Conservation (phyloP, 2,113 vertebrate species). For the Corydoras sp. region DNA sequence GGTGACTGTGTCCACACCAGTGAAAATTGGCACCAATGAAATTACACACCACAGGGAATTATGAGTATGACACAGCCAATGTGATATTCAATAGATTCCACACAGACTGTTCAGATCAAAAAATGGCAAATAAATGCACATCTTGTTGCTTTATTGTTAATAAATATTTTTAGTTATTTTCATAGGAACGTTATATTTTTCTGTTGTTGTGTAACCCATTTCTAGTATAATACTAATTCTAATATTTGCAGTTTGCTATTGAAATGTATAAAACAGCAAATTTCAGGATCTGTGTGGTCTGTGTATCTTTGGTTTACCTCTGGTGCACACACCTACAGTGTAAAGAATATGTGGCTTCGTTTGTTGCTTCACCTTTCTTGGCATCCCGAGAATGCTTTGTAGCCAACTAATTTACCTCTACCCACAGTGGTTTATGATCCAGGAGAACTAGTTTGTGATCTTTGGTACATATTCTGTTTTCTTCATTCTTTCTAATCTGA, state of each 20-base stretch:
- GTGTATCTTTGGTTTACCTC: too few species aligned
- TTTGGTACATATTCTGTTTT: neutral
- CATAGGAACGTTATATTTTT: too few species aligned
- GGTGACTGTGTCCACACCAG: constrained; percentile 20
- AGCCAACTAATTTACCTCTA: neutral
- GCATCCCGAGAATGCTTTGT: constrained; percentile 12
- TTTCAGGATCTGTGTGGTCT: neutral
- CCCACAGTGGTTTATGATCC: neutral
- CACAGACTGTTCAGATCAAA: too few species aligned
- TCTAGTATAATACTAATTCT: neutral
- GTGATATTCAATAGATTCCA: too few species aligned
- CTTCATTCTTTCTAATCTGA: neutral
- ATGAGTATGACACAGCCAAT: constrained; percentile 22
- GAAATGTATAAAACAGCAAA: neutral
- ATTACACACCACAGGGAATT: constrained; percentile 29
- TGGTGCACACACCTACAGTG: too few species aligned
- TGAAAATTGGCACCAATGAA: constrained; percentile 13
- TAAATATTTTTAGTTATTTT: too few species aligned
- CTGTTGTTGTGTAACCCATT: neutral
- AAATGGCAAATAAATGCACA: too few species aligned
- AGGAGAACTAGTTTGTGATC: neutral
- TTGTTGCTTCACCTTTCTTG: constrained; percentile 2
- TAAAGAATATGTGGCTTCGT: too few species aligned
- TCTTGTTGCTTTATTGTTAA: too few species aligned
- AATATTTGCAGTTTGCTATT: neutral